phyloP scores from a whole-genome alignment of 2,797 vertebrate genomes.

The Okamejei kenojei region DNA sequence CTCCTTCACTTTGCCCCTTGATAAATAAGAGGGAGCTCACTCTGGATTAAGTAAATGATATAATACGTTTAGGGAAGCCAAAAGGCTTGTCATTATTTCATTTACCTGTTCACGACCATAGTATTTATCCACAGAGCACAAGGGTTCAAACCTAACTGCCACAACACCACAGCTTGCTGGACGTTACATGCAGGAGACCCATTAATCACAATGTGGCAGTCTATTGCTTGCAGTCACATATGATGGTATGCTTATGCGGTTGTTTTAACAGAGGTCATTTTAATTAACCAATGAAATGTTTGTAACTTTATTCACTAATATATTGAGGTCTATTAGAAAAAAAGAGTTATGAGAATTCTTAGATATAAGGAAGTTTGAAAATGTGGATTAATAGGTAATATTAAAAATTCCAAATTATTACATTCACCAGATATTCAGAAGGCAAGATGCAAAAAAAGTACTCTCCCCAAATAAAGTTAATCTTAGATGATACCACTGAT shows the following conservation, averaged over 20 bases:
- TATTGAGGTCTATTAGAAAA: not conserved
- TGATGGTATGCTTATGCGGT: not conserved
- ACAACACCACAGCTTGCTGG: no score
- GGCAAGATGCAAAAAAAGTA: not conserved
- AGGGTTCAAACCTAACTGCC: no score
- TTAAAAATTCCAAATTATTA: not conserved
- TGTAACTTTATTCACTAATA: not conserved
- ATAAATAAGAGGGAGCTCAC: no score
- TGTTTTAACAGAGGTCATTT: not conserved
- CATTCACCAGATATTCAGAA: not conserved
- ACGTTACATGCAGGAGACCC: no score
- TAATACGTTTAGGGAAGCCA: no score
- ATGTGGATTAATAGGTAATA: not conserved
- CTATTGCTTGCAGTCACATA: not conserved
- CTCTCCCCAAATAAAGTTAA: not conserved
- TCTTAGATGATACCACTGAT: not conserved
- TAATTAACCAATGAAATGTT: not conserved
- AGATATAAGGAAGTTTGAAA: not conserved
- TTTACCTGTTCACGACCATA: no score
- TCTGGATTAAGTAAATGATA: no score
- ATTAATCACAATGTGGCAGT: not conserved
- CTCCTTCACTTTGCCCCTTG: no score
- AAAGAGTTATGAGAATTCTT: no score
- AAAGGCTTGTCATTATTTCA: no score
- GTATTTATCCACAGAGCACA: no score